Evolutionary conservation across 2,888 invertebrate genomes (phyloP), one percentile per base, ranked within the genome.

Genomic region (Eupithecia inturbata): DNA sequence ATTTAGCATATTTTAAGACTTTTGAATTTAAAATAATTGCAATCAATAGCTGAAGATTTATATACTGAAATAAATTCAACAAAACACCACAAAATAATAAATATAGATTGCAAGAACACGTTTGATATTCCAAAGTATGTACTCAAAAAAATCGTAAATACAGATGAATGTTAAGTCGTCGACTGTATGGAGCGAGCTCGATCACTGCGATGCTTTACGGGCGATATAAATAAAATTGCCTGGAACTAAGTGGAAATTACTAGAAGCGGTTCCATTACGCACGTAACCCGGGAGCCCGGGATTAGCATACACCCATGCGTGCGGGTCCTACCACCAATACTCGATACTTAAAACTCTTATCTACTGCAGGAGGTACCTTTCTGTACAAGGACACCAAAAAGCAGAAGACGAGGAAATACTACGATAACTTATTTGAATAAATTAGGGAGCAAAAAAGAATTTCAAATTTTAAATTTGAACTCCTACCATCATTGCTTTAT

Each of bases 231-330:
- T 83, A 86, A 91, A 88, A 88, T 84, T 79, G 82, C 73, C 85
- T 87, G 88, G 87, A 90, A 90, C 87, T 84, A 88, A 89, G 87
- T 89, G 87, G 88, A 89, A 88, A 90, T 91, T 87, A 87, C 87
- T 88, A 87, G 88, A 86, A 89, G 89, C 87, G 85, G 89, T 85
- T 82, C 90, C 84, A 92, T 91, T 91, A 91, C 82, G 84, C 83
- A 89, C 89, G 92, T 92, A 92, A 89, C 90, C 84, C 91, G 85
- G 92, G 85, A 91, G 92, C 91, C 57, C 67, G 81, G 80, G 73
- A 89, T 90, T 91, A 88, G 84, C 90, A 89, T 90, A 87, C 86
- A 79, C 87, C 87, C 78, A 71, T 49, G 75, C 57, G 22, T 26
- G 9, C 9, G 73, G 79, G 73, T 66, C 63, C 81, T 81, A 82